Evolutionary conservation across 2,113 vertebrate species (phyloP), one percentile per base, ranked within the genome.

Genomic region (Cathartes aura): DNA sequence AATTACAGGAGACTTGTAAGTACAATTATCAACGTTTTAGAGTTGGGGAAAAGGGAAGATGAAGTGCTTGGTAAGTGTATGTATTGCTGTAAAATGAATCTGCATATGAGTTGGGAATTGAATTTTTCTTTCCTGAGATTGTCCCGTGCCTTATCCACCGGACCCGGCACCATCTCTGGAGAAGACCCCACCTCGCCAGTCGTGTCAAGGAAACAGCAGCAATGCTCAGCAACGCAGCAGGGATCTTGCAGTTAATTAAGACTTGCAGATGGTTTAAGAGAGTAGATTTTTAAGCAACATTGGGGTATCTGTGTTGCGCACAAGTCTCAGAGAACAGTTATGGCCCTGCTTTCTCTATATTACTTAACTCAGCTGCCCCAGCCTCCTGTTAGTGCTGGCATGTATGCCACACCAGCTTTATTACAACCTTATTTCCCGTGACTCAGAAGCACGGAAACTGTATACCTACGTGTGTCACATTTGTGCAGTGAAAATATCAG

Each of bases 101-200:
- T 11, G 11, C 10, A 6, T 20, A 11, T 19, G 29, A 64, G 20
- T 15, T 2, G 8, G 36, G 30, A 62, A 72, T 9, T 6, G 5
- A 47, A 11, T 43, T 75, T 40, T 62, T 14, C 47, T 66, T 72
- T 80, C 67, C 24, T 55, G 62, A 72, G 23, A 6, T 32, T 30
- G 8, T 72, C 30, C 27, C 0, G 1, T 0, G 2, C 12, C 34
- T 59, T 14, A 20, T 56, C 52, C 2, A 3, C 27, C 0, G 0
- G 45, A 43, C 8, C 16, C 1, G 6, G 18, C 8, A 16, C 43
- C 8, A 4, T 11, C 34, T 68, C 58, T 79, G 42, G n/a, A 87
- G 47, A 15, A 45, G 16, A 63, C 8, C 18, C 34, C 24, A 36
- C 24, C 55, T 78, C 5, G 4, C 53, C n/a, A 34, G 10, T 48